Evolutionary conservation across 2,888 invertebrate genomes (phyloP), one percentile per base, ranked within the genome.

Genomic region (Hypena proboscidalis): DNA sequence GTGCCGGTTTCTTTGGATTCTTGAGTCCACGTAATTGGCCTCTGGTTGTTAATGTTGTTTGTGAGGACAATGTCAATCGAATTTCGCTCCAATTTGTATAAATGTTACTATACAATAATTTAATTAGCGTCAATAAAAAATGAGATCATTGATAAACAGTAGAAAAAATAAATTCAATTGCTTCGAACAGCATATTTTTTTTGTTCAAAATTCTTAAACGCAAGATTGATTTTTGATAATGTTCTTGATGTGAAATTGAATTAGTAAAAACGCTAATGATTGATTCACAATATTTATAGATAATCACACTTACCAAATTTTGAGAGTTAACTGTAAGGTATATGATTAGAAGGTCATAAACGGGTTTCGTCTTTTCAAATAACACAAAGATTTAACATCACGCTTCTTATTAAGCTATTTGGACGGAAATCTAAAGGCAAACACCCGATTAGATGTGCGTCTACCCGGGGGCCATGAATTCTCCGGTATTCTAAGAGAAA

Each of bases 351-450:
- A 71, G 70, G 67, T 72, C 68, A 67, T 44, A 36, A 48, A 46
- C 41, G 43, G 48, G 45, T 55, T 52, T 45, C 33, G 53, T 49
- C 63, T 68, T 76, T 70, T 32, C 47, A 67, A 67, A 75, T 70
- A 70, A 74, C 59, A 55, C 55, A 58, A 54, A 67, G 55, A 72
- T 71, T 63, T 70, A 64, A 68, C 64, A 57, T 13, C 26, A 38
- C 29, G 57, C 58, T 73, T 74, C 67, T 82, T 78, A 83, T 80
- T 78, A 79, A 80, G 77, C 69, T 71, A 81, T 83, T 83, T 78
- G 58, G 57, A 48, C 20, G 51, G 51, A 69, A 67, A 72, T 58
- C 42, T 50, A 19, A 62, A 68, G 46, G 48, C 61, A 69, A 68
- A 66, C 57, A 58, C 45, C 33, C 35, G 39, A 60, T 62, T 51